Evolutionary conservation across 2,888 invertebrate species (phyloP).

Genomic region (Apamea anceps): DNA sequence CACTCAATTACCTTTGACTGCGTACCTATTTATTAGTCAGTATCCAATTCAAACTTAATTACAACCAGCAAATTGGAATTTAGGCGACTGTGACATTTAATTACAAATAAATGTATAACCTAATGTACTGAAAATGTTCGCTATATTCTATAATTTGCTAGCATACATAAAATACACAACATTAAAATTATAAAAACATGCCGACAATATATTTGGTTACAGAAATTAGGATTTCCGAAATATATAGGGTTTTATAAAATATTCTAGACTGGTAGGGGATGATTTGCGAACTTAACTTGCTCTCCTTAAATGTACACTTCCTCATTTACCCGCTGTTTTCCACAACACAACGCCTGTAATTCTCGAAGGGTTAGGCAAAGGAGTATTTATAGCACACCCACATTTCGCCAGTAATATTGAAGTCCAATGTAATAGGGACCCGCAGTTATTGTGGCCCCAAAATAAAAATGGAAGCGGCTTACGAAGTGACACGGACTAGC

Average conservation of each 20-base stretch:
- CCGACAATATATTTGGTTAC: background rate
- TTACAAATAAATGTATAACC: background rate
- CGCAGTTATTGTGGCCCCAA: conserved; percentile 54
- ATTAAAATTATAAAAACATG: background rate
- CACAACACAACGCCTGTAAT: background rate
- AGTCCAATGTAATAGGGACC: background rate
- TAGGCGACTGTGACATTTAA: conserved; percentile 12
- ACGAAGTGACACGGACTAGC: conserved; percentile 70
- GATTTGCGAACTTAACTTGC: background rate
- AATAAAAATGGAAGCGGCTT: conserved; percentile 64
- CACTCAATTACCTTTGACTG: conserved; percentile 28
- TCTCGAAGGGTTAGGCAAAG: background rate
- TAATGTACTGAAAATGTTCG: background rate
- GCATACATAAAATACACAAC: background rate
- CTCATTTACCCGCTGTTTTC: background rate
- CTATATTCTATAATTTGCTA: background rate
- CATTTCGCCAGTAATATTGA: background rate
- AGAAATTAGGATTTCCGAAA: background rate
- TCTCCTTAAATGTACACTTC: background rate
- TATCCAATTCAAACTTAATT: conserved; percentile 43
- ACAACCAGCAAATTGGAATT: conserved; percentile 37
- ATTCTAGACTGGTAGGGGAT: background rate
- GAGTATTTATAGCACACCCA: background rate
- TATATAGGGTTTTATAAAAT: too few species aligned
- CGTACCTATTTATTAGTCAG: conserved; percentile 38